These are phyloP conservation scores for Sminthurides bifidus DNA, from an alignment of 1,140 invertebrate species.

Conservation along the genomic window DNA sequence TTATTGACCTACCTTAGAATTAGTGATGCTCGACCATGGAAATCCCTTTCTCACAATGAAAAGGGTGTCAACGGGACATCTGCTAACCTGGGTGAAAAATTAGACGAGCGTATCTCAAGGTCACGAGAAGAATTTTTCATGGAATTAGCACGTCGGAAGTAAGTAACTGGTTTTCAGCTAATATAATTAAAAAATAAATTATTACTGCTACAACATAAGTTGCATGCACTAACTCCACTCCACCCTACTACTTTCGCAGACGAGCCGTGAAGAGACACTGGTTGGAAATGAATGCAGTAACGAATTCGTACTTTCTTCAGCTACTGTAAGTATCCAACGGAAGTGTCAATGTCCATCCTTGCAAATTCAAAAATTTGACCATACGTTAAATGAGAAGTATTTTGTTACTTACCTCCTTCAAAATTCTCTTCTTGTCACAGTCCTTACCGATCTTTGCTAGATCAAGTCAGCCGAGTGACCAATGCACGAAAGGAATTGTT, in stretches of 20 bases:
- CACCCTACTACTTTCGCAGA: constrained; percentile 15
- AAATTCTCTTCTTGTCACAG: not conserved
- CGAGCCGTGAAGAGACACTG: constrained; percentile 17
- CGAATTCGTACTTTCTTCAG: constrained; percentile 21
- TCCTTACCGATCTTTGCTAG: constrained; percentile 7
- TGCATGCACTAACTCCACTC: no score
- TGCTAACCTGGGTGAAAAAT: not conserved
- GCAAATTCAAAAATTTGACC: not conserved
- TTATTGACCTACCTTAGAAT: no score
- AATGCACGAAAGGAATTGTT: constrained; percentile 9
- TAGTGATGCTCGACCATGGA: no score
- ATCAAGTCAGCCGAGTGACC: constrained; percentile 14
- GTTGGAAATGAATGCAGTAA: constrained; percentile 24
- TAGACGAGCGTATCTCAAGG: not conserved
- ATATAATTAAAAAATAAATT: not conserved
- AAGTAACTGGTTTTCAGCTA: not conserved
- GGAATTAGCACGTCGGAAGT: not conserved
- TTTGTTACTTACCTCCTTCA: not conserved
- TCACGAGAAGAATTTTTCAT: not conserved
- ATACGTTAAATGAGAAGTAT: not conserved
- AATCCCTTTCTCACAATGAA: no score
- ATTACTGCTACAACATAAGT: constrained; percentile 1
- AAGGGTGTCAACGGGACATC: not conserved
- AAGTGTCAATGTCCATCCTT: no score
- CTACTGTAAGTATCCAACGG: constrained; percentile 23